Percentiles rank a stretch among this genome's conserved stretches.
Conservation (phyloP, 2,888 invertebrate genomes). For the Sesia bembeciformis region DNA sequence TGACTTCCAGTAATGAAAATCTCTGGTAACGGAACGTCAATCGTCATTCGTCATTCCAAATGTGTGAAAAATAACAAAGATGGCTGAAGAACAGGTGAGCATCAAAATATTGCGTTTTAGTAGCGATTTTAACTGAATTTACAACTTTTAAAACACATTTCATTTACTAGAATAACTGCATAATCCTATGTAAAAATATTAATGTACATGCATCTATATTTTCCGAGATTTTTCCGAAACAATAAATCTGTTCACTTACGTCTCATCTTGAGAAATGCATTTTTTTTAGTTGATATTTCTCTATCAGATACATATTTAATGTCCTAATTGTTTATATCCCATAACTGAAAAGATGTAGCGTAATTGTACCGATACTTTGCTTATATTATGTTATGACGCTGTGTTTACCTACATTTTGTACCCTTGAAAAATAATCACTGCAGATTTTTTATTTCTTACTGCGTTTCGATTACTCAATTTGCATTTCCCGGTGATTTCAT, state of each 20-base stretch:
- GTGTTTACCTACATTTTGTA: conserved; percentile 12
- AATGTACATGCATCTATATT: too few species aligned
- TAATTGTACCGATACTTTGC: conserved; percentile 46
- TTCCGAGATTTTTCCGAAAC: too few species aligned
- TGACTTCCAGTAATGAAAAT: neutral
- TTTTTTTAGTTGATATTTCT: too few species aligned
- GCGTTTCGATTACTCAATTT: neutral
- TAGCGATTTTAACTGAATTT: conserved; percentile 49
- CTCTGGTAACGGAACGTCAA: conserved; percentile 32
- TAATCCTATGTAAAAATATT: too few species aligned
- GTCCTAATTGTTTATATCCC: too few species aligned
- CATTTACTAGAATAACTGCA: too few species aligned
- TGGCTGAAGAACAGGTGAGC: conserved; percentile 87
- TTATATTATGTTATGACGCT: conserved; percentile 39
- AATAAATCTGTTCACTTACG: too few species aligned
- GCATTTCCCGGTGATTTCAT: too few species aligned
- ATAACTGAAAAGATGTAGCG: too few species aligned
- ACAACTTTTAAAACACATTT: neutral
- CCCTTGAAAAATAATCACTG: conserved; percentile 29
- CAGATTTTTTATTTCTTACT: conserved; percentile 1
- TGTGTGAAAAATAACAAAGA: conserved; percentile 76
- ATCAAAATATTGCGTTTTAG: conserved; percentile 61
- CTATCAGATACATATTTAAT: too few species aligned
- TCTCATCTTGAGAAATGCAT: too few species aligned
- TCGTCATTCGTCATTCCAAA: conserved; percentile 33